Evolutionary conservation across 2,888 invertebrate genomes (phyloP).

Genomic region (Cryptus armator): DNA sequence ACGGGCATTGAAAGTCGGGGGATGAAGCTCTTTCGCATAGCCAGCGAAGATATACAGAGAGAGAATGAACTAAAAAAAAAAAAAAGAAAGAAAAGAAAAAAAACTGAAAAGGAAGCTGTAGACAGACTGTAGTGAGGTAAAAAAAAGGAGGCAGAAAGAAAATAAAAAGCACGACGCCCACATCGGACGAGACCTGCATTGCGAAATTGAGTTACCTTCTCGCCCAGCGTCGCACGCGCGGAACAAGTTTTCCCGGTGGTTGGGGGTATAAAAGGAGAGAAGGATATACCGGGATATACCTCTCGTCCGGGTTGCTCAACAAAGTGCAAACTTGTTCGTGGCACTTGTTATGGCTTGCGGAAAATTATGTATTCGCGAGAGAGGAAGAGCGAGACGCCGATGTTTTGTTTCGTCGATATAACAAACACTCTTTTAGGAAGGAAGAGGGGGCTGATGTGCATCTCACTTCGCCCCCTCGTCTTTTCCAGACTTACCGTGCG

Average conservation of each 20-base stretch:
- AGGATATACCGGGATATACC: neutral
- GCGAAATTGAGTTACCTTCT: conserved; percentile 58
- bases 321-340: conserved; percentile 23
- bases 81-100: neutral
- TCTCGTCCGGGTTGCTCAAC: neutral
- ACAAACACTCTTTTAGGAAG: neutral
- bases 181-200: conserved; percentile 36
- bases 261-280: conserved; percentile 14
- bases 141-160: conserved; percentile 9
- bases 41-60: conserved; percentile 24
- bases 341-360: conserved; percentile 26
- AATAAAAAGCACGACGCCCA: conserved; percentile 23
- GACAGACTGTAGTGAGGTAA: neutral
- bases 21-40: neutral
- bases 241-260: conserved; percentile 24
- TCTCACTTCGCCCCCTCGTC: neutral
- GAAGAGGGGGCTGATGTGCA: neutral
- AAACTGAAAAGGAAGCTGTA: neutral
- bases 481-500: neutral
- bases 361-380: conserved; percentile 36
- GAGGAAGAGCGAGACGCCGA: neutral
- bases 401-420: neutral
- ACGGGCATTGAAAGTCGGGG: conserved; percentile 11
- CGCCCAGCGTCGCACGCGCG: conserved; percentile 43
- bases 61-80: neutral